Base-by-base conservation (phyloP, 23 tunicate species). In the Trididemnum nubilum region DNA sequence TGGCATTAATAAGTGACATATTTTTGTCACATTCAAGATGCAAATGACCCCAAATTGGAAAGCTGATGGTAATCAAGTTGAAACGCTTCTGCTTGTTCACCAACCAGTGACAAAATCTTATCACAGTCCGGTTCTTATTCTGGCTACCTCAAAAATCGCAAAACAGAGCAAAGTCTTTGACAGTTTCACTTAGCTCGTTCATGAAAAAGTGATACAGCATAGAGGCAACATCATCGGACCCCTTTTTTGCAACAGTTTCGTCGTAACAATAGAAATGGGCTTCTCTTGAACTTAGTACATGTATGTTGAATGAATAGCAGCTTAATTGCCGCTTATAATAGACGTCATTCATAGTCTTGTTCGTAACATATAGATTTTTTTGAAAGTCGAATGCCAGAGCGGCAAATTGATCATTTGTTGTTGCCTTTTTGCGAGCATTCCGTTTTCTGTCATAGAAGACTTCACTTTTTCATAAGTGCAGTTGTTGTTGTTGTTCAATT, bases 331-430 rank as follows among this genome's bases (percentile, higher is more conserved):
- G 27, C 32, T n/a, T 69, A 24, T 69, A 69, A 33, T 69, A 69
- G n/a, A 33, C 74, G 33, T 69, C 74, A 32, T 69, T 69, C 7
- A 37, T 69, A 69, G 74, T 5, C 32, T 69, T 69, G 39, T 69
- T 69, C 32, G 74, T 36, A 33, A 69, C 74, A 69, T 69, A 69
- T 4, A 69, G 74, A 33, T 69, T 69, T 34, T 69, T 69, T 69
- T 69, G 74, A 69, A 69, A 69, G 22, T 69, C 74, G 33, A 69
- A 69, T 3, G 74, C 38, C 39, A 69, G 39, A 32, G 74, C 74
- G 3, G 19, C 39, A 69, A 69, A 12, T 33, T 69, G 37, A 69
- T 69, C 74, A 69, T 69, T 29, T 69, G 12, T 28, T 69, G 38
- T 37, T 69, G 74, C 38, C 37, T 69, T 33, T 69, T 69, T 69